Percentiles rank a stretch among this genome's conserved stretches.
Conservation (phyloP, 2,888 invertebrate genomes). For the Lumbricus terrestris region DNA sequence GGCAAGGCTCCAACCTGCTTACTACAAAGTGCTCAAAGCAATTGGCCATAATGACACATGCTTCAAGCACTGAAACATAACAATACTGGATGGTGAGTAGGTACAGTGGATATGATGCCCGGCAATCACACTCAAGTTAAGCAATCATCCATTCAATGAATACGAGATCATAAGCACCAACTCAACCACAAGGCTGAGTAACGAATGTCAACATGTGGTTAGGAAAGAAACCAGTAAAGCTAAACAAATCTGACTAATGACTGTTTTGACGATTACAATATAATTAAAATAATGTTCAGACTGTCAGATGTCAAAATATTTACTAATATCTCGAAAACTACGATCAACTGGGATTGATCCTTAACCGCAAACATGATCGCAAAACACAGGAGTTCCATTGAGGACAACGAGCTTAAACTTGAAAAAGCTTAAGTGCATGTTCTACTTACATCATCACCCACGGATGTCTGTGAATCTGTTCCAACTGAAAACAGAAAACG, state of each 20-base stretch:
- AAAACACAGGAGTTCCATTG: not conserved
- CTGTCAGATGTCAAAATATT: not conserved
- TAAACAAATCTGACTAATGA: not conserved
- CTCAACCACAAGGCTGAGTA: not conserved
- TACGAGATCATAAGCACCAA: not conserved
- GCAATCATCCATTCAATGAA: not conserved
- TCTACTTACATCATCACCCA: constrained; percentile 84
- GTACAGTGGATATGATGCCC: not conserved
- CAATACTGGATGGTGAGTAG: not conserved
- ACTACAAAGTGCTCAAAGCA: too few species aligned
- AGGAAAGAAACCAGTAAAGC: not conserved
- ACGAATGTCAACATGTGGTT: not conserved
- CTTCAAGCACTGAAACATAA: not conserved
- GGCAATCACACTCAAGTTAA: not conserved
- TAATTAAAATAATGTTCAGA: not conserved
- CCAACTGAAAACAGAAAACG: constrained; percentile 69
- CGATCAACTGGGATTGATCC: too few species aligned
- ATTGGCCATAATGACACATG: not conserved
- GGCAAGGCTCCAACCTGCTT: too few species aligned
- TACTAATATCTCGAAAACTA: too few species aligned
- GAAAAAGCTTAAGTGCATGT: not conserved
- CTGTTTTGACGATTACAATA: not conserved
- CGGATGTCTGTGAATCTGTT: constrained; percentile 92
- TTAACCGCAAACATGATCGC: not conserved
- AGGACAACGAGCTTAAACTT: not conserved